These are phyloP conservation scores for Tachypleus tridentatus DNA, from an alignment of 1,140 invertebrate species.

Conservation along the genomic window DNA sequence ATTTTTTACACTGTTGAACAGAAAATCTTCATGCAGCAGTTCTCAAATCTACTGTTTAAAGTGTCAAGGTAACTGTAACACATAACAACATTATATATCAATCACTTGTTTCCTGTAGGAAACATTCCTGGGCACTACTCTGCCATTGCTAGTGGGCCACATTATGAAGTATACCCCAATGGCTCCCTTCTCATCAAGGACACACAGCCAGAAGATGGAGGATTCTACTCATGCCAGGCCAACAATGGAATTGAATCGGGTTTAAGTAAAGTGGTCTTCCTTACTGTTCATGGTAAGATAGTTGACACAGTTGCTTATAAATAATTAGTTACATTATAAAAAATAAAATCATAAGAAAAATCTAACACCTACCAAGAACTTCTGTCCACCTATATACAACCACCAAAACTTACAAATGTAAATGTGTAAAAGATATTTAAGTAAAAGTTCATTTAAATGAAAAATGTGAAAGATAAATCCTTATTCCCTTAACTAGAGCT, in stretches of 20 bases:
- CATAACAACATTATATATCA: not conserved
- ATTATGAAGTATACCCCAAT: constrained; percentile 25
- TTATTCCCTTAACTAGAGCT: too few relatives aligned
- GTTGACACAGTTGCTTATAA: not conserved
- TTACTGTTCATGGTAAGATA: constrained; percentile 49
- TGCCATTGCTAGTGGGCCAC: constrained; percentile 24
- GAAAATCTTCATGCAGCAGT: too few relatives aligned
- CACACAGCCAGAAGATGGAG: constrained; percentile 31
- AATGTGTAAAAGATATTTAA: too few relatives aligned
- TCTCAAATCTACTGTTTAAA: too few relatives aligned
- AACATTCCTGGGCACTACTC: constrained; percentile 20
- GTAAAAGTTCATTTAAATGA: too few relatives aligned
- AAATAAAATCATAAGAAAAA: too few relatives aligned
- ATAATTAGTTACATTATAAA: too few relatives aligned
- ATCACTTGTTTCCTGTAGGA: constrained; percentile 3
- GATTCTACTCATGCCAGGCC: constrained; percentile 42
- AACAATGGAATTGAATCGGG: constrained; percentile 49
- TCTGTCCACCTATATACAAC: too few relatives aligned
- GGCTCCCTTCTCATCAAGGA: constrained; percentile 23
- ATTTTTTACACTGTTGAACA: too few relatives aligned
- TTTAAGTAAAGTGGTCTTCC: constrained; percentile 49
- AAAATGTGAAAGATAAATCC: too few relatives aligned
- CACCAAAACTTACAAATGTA: too few relatives aligned
- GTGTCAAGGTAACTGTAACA: not conserved
- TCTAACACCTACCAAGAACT: too few relatives aligned